These are phyloP conservation scores for Idaea aversata DNA, from an alignment of 2,888 invertebrate genomes.

Conservation along the genomic window DNA sequence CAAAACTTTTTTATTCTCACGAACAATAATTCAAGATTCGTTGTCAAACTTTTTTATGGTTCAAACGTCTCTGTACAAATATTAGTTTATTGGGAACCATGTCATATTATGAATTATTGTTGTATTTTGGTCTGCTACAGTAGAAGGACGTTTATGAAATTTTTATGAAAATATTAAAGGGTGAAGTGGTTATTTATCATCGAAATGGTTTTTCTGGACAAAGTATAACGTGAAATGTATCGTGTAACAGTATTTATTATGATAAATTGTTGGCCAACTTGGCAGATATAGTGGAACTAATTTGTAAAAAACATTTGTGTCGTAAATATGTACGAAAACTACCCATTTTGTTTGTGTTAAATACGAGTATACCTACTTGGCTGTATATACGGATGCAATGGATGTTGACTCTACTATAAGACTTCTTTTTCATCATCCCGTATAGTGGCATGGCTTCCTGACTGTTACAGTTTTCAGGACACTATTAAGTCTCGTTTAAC, in stretches of 20 bases:
- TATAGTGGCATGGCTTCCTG: too few species aligned
- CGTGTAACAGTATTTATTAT: conserved; percentile 1
- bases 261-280: neutral
- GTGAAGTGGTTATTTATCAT: conserved; percentile 1
- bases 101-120: conserved; percentile 52
- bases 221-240: conserved; percentile 3
- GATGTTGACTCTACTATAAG: too few species aligned
- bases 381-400: too few species aligned
- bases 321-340: too few species aligned
- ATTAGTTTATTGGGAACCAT: conserved; percentile 54
- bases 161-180: conserved; percentile 3
- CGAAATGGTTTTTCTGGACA: neutral
- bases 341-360: too few species aligned
- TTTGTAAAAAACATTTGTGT: neutral
- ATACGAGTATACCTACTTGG: too few species aligned
- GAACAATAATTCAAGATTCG: conserved; percentile 65
- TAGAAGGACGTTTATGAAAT: conserved; percentile 14
- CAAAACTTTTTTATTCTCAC: conserved; percentile 57
- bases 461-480: too few species aligned
- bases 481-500: too few species aligned
- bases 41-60: conserved; percentile 67
- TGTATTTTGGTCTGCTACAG: conserved; percentile 49
- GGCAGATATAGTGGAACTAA: neutral
- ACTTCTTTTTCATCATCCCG: too few species aligned
- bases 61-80: conserved; percentile 50